A percentile compares a stretch with the other conserved stretches of the same genome.
These are phyloP conservation scores for Parelbella ahira DNA, from an alignment of 2,888 invertebrate species.

Conservation along the genomic window DNA sequence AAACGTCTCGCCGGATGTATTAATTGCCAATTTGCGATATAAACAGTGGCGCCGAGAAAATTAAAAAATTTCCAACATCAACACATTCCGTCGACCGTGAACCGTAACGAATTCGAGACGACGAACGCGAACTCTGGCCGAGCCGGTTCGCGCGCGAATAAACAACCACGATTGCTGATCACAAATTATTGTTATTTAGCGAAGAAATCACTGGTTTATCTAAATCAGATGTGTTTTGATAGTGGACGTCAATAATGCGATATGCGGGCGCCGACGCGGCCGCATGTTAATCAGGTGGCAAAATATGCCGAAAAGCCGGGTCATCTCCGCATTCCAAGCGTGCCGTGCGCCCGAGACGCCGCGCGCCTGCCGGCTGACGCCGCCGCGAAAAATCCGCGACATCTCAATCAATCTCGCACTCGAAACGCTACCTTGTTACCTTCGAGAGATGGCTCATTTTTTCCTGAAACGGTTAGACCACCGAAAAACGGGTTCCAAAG, in stretches of 20 bases:
- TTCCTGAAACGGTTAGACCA: slow-evolving; percentile 20
- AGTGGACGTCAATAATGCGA: slow-evolving; percentile 26
- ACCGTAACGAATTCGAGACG: slow-evolving; percentile 14
- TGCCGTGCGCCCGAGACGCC: slow-evolving; percentile 42
- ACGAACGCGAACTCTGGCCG: slow-evolving; percentile 7
- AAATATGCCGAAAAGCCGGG: slow-evolving; percentile 54
- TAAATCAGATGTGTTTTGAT: slow-evolving; percentile 32
- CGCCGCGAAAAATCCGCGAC: slow-evolving; percentile 55
- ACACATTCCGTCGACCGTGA: slow-evolving; percentile 18
- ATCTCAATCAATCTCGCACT: slow-evolving; percentile 16
- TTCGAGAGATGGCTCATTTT: slow-evolving; percentile 30
- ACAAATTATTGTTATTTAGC: slow-evolving; percentile 40
- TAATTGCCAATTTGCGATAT: slow-evolving; percentile 7
- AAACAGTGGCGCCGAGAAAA: slow-evolving; percentile 15
- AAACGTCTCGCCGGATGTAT: slow-evolving; percentile 10
- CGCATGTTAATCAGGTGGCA: slow-evolving; percentile 58
- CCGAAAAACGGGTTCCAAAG: slow-evolving; percentile 20
- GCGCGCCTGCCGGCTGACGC: slow-evolving; percentile 40
- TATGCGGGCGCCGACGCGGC: slow-evolving; percentile 45
- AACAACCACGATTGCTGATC: slow-evolving; percentile 2
- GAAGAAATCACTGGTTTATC: slow-evolving; percentile 26
- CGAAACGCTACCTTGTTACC: slow-evolving; percentile 39
- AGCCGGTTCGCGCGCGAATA: slow-evolving; percentile 11
- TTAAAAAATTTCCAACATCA: slow-evolving; percentile 19
- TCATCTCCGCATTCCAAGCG: slow-evolving; percentile 75